Evolutionary conservation across 2,797 vertebrate genomes (phyloP).

Genomic region (Hafferia zeledoni): DNA sequence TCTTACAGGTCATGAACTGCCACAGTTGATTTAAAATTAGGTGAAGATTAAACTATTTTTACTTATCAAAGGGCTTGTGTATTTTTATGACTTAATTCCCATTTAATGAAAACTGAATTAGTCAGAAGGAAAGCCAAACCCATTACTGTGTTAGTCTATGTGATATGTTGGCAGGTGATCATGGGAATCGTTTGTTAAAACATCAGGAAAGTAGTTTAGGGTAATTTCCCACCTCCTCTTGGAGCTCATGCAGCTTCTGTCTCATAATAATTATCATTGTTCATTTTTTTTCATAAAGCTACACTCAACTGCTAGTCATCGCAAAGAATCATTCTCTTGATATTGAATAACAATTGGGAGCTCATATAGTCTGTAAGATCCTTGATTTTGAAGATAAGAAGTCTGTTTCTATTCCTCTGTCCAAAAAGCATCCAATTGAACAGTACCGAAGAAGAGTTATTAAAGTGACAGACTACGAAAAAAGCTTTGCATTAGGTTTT

Average conservation of each 20-base stretch:
- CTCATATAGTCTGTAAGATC: neutral
- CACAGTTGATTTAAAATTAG: neutral
- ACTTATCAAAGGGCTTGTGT: neutral
- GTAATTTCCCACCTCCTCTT: neutral
- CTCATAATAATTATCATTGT: neutral
- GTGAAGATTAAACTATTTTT: conserved; percentile 15
- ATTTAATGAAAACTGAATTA: conserved; percentile 42
- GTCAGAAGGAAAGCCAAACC: conserved; percentile 1
- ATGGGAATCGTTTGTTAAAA: neutral
- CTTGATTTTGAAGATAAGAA: neutral
- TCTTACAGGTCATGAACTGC: neutral
- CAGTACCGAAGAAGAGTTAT: neutral
- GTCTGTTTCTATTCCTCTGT: neutral
- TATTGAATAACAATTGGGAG: neutral
- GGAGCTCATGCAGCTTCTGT: neutral
- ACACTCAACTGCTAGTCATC: neutral
- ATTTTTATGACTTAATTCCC: conserved; percentile 21
- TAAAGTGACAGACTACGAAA: neutral
- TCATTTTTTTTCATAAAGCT: neutral
- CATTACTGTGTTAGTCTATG: neutral
- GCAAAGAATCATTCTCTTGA: neutral
- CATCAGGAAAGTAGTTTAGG: neutral
- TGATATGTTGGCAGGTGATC: neutral
- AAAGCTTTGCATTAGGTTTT: neutral
- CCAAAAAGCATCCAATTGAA: neutral